A percentile compares a stretch with the other conserved stretches of the same genome.
Evolutionary conservation across 2,797 vertebrate species (phyloP).

Genomic region (Cyclopterus lumpus): DNA sequence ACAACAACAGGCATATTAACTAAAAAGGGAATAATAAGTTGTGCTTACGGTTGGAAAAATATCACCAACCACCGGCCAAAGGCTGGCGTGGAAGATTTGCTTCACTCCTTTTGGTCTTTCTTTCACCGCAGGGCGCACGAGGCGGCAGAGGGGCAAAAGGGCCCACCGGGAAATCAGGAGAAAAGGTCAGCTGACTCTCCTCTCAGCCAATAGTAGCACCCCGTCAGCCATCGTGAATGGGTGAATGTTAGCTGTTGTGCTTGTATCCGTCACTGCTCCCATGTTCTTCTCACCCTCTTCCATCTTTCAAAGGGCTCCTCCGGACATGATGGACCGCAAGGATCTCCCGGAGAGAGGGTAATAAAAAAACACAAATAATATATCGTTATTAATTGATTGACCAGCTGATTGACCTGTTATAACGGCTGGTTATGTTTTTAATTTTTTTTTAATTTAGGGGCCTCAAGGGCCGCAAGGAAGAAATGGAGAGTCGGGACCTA

Average conservation of each 20-base stretch:
- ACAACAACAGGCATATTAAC: not conserved
- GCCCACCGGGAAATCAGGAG: slow-evolving; percentile 94
- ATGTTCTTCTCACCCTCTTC: slow-evolving; percentile 3
- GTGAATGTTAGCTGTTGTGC: not conserved
- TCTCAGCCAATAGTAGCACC: slow-evolving; percentile 18
- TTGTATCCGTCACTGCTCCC: not conserved
- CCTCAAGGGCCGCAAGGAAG: slow-evolving; percentile 95
- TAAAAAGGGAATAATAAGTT: not conserved
- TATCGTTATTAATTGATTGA: not conserved
- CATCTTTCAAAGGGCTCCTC: slow-evolving; percentile 87
- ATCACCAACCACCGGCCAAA: no score
- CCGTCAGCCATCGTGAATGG: not conserved
- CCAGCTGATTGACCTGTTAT: not conserved
- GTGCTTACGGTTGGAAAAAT: no score
- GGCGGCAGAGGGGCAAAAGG: slow-evolving; percentile 92
- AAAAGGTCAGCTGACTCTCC: slow-evolving; percentile 86
- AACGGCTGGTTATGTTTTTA: slow-evolving; percentile 5
- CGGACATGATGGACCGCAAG: slow-evolving; percentile 92
- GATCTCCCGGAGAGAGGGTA: slow-evolving; percentile 94
- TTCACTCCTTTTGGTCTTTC: not conserved
- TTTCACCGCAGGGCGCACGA: slow-evolving; percentile 87
- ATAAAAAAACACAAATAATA: slow-evolving; percentile 38
- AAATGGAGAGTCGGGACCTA: slow-evolving; percentile 94
- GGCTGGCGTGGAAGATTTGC: no score
- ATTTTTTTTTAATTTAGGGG: slow-evolving; percentile 86